These are phyloP conservation scores for Orius insidiosus DNA, from an alignment of 1,140 invertebrate species.

Conservation along the genomic window DNA sequence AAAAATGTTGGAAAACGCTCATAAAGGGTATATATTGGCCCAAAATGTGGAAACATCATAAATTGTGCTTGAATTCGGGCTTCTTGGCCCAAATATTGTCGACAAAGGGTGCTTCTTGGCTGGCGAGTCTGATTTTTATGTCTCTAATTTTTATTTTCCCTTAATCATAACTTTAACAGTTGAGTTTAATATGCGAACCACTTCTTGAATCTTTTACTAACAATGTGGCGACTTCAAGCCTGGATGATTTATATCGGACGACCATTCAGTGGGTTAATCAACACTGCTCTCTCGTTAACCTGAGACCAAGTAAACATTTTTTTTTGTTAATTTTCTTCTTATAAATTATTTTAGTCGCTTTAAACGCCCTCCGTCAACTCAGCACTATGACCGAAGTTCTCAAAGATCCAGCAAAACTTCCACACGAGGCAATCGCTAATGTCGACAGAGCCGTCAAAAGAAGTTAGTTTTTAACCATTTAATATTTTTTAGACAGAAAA, in stretches of 20 bases:
- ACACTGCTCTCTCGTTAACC: constrained; percentile 80
- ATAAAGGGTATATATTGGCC: too few relatives aligned
- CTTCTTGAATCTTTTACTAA: constrained; percentile 77
- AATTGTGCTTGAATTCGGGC: too few relatives aligned
- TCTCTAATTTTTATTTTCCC: too few relatives aligned
- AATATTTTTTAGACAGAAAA: not conserved
- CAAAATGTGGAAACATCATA: too few relatives aligned
- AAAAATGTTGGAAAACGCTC: too few relatives aligned
- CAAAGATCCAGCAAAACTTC: constrained; percentile 66
- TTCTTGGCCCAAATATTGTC: too few relatives aligned
- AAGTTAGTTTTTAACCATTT: constrained; percentile 7
- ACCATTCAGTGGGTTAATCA: constrained; percentile 88
- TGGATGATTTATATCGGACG: constrained; percentile 82
- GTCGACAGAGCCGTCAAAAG: constrained; percentile 10
- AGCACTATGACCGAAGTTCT: constrained; percentile 87
- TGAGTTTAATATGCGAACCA: constrained; percentile 77
- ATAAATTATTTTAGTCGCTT: constrained; percentile 49
- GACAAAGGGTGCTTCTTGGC: too few relatives aligned
- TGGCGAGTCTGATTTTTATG: too few relatives aligned
- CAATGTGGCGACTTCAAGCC: constrained; percentile 74
- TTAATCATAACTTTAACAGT: constrained; percentile 33
- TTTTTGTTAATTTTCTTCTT: not conserved
- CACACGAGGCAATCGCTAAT: constrained; percentile 56
- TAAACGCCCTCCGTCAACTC: constrained; percentile 76
- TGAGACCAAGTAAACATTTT: constrained; percentile 62